Percentiles rank a stretch among this genome's conserved stretches.
Evolutionary conservation across 2,888 invertebrate species (phyloP).

Genomic region (Drosophila falleni): DNA sequence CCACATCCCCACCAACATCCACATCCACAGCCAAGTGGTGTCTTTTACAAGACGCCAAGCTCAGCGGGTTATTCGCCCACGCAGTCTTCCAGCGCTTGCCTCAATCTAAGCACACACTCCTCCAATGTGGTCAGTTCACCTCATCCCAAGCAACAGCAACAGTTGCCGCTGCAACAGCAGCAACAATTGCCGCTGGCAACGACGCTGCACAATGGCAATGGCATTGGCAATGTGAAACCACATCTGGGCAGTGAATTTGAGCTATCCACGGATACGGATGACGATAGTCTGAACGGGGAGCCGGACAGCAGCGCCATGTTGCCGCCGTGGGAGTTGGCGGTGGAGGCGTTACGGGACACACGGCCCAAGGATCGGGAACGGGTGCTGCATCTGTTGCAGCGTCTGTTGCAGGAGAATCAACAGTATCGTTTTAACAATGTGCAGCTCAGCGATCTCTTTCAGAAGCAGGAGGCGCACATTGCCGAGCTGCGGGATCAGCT

Average conservation of each 20-base stretch:
- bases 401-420: constrained; percentile 84
- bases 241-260: constrained; percentile 88
- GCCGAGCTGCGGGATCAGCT: constrained; percentile 83
- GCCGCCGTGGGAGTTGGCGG: constrained; percentile 84
- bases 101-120: constrained; percentile 79
- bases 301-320: constrained; percentile 85
- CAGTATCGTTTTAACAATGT: constrained; percentile 83
- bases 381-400: constrained; percentile 83
- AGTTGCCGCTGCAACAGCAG: constrained; percentile 38
- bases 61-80: constrained; percentile 75
- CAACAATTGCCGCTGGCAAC: constrained; percentile 23
- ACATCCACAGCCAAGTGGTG: constrained; percentile 47
- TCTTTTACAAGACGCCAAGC: constrained; percentile 63
- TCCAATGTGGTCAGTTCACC: constrained; percentile 83
- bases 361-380: constrained; percentile 84
- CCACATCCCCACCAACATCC: constrained; percentile 42
- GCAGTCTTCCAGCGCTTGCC: constrained; percentile 78
- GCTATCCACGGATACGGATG: constrained; percentile 90
- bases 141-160: constrained; percentile 66
- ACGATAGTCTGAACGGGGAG: constrained; percentile 87
- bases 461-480: constrained; percentile 83
- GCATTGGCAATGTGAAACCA: constrained; percentile 41
- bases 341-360: constrained; percentile 84
- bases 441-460: constrained; percentile 82
- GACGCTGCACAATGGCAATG: constrained; percentile 45